Conservation (phyloP, 2,113 vertebrate genomes). For the Acanthochromis polyacanthus region DNA sequence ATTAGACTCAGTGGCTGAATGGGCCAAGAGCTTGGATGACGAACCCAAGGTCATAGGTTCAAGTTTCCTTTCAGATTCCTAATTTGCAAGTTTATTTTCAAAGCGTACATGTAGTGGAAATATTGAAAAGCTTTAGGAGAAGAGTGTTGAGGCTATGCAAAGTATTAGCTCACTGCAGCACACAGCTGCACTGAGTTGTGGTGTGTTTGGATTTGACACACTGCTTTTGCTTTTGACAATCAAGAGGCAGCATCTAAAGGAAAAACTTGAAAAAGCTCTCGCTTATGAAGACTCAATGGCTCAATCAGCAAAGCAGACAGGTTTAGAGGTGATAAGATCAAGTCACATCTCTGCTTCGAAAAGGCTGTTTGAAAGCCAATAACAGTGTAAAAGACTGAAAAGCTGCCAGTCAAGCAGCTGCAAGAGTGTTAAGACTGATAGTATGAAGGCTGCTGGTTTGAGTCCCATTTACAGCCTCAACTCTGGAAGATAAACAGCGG, state of each 20-base stretch:
- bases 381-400: constrained; percentile 36
- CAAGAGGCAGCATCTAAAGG: constrained; percentile 49
- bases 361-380: constrained; percentile 52
- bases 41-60: constrained; percentile 53
- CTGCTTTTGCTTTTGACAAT: constrained; percentile 57
- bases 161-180: constrained; percentile 27
- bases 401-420: constrained; percentile 46
- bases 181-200: constrained; percentile 32
- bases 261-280: constrained; percentile 60
- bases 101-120: constrained; percentile 34
- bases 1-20: constrained; percentile 43
- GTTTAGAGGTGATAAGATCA: constrained; percentile 57
- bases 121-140: constrained; percentile 49
- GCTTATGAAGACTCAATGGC: constrained; percentile 44
- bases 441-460: constrained; percentile 35
- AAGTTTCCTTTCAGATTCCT: constrained; percentile 55
- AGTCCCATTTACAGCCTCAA: constrained; percentile 43
- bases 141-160: constrained; percentile 20
- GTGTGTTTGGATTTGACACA: constrained; percentile 41
- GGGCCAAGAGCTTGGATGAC: constrained; percentile 22
- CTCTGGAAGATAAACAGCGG: neutral
- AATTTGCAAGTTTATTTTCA: constrained; percentile 46
- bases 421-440: neutral
- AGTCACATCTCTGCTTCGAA: constrained; percentile 51
- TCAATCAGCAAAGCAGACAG: constrained; percentile 59